Conservation (phyloP, 2,113 vertebrate genomes). For the Microcebus griseorufus region DNA sequence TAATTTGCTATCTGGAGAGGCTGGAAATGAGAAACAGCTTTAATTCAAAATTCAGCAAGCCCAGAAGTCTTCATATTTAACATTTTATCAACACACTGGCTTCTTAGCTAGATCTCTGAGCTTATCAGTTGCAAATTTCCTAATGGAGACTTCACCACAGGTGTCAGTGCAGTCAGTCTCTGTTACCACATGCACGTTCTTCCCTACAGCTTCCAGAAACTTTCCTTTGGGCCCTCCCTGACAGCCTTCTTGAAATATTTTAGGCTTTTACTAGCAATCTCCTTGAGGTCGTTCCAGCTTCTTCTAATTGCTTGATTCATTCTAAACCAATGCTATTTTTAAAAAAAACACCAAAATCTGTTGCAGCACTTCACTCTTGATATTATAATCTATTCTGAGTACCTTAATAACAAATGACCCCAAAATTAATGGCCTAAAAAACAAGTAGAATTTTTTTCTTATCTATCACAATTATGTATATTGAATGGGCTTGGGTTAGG, state of each 20-base stretch:
- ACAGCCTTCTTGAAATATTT: neutral
- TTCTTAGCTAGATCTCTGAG: neutral
- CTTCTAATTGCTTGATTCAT: neutral
- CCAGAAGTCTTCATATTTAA: neutral
- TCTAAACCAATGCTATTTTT: neutral
- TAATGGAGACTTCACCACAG: neutral
- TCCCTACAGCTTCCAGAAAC: neutral
- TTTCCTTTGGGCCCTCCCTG: neutral
- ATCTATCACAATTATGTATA: neutral
- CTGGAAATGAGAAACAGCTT: neutral
- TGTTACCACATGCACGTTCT: neutral
- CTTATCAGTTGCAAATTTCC: neutral
- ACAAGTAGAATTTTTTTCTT: neutral
- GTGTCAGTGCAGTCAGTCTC: neutral
- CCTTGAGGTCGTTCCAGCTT: neutral
- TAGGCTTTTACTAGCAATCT: neutral
- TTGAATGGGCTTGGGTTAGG: too few relatives aligned
- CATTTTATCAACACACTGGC: neutral
- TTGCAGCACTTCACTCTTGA: neutral
- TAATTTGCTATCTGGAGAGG: neutral
- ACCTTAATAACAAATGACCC: neutral
- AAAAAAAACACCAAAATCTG: neutral
- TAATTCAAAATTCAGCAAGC: neutral
- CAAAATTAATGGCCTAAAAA: neutral
- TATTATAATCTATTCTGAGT: neutral